These are phyloP conservation scores for Trichacis sp. DNA, from an alignment of 2,888 invertebrate genomes.

Conservation along the genomic window DNA sequence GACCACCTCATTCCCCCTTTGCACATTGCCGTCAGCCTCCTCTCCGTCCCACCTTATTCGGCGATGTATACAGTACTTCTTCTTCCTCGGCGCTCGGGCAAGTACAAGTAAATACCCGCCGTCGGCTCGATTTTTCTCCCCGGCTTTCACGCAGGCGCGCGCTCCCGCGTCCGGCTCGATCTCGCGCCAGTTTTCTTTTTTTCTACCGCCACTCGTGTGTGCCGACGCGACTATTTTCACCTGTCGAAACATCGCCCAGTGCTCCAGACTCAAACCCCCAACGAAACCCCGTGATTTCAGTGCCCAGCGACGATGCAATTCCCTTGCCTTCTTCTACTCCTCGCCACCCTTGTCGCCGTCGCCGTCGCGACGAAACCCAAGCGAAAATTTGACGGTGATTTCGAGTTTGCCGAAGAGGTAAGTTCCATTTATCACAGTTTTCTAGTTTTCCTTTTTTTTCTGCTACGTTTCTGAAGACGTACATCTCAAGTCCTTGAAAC, in stretches of 20 bases:
- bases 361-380: conserved; percentile 70
- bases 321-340: conserved; percentile 68
- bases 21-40: neutral
- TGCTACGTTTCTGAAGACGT: neutral
- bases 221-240: conserved; percentile 12
- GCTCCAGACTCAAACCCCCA: conserved; percentile 4
- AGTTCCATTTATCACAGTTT: too few species aligned
- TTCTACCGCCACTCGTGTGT: conserved; percentile 19
- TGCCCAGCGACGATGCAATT: conserved; percentile 64
- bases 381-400: conserved; percentile 82
- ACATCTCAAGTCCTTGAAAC: neutral
- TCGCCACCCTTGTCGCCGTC: conserved; percentile 50
- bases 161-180: conserved; percentile 19
- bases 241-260: neutral
- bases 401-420: conserved; percentile 85
- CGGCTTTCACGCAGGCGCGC: conserved; percentile 24
- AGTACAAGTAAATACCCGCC: conserved; percentile 13
- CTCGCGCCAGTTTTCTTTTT: conserved; percentile 24
- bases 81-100: conserved; percentile 36
- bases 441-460: neutral
- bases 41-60: conserved; percentile 11
- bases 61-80: conserved; percentile 20
- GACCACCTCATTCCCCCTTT: too few species aligned
- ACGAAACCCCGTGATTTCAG: neutral
- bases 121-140: conserved; percentile 3